Conservation (phyloP, 2,113 vertebrate genomes). For the Bubo scandiacus region DNA sequence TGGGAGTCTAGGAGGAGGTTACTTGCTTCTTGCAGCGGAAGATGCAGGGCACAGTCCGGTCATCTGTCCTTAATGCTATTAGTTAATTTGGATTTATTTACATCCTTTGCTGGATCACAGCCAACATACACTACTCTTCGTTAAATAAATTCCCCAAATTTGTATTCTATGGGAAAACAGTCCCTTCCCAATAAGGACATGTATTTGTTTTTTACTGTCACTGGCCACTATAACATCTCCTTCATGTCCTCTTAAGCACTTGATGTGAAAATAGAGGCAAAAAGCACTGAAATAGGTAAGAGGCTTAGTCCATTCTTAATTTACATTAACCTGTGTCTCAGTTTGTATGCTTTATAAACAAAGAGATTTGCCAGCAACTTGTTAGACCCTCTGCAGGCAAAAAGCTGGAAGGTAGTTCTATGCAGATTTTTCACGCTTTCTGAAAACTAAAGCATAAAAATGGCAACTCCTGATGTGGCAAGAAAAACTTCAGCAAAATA, state of each 20-base stretch:
- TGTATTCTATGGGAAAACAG: background rate
- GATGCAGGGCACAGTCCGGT: background rate
- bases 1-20: background rate
- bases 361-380: background rate
- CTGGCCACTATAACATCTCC: background rate
- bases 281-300: background rate
- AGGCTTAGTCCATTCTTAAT: background rate
- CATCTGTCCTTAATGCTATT: background rate
- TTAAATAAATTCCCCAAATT: background rate
- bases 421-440: background rate
- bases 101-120: background rate
- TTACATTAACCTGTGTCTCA: background rate
- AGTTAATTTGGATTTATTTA: background rate
- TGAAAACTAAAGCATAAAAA: background rate
- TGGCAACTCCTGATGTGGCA: background rate
- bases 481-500: background rate
- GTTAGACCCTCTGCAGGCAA: background rate
- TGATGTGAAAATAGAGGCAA: background rate
- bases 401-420: background rate
- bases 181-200: background rate
- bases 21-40: accelerated
- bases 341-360: background rate
- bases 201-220: background rate
- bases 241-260: background rate
- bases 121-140: accelerated